A percentile compares a stretch with the other conserved stretches of the same genome.
phyloP scores from a whole-genome alignment of 2,888 invertebrate genomes.

The Teleogryllus oceanicus region DNA sequence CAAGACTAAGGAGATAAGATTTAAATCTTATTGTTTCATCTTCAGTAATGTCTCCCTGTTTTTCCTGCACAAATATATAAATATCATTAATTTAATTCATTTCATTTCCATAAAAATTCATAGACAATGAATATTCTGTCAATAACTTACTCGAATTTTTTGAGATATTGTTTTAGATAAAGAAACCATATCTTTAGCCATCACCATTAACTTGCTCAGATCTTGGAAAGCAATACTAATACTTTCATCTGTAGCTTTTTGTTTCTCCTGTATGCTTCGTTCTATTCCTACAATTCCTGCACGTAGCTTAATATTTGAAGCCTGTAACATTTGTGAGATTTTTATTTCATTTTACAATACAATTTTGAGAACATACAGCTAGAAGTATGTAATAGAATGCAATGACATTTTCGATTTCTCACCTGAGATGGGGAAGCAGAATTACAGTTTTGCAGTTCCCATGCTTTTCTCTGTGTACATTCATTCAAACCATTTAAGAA shows the following conservation, averaged over 20 bases:
- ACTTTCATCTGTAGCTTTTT: conserved; percentile 85
- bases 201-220: conserved; percentile 86
- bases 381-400: background rate
- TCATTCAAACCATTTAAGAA: conserved; percentile 63
- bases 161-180: conserved; percentile 87
- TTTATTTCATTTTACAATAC: background rate
- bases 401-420: background rate
- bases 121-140: too few species aligned
- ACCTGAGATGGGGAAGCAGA: background rate
- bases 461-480: conserved; percentile 59
- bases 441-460: conserved; percentile 51
- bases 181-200: conserved; percentile 96
- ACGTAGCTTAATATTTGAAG: conserved; percentile 60
- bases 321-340: conserved; percentile 28
- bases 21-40: conserved; percentile 97
- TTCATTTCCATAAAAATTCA: background rate
- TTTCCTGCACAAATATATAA: conserved; percentile 60
- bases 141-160: conserved; percentile 70
- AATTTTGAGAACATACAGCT: background rate
- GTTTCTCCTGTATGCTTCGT: conserved; percentile 82
- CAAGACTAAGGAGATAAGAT: conserved; percentile 91
- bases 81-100: background rate
- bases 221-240: conserved; percentile 95
- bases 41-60: conserved; percentile 92
- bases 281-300: conserved; percentile 97